These are phyloP conservation scores for Glyphotaelius pellucidus DNA, from an alignment of 2,888 invertebrate species.

Conservation along the genomic window DNA sequence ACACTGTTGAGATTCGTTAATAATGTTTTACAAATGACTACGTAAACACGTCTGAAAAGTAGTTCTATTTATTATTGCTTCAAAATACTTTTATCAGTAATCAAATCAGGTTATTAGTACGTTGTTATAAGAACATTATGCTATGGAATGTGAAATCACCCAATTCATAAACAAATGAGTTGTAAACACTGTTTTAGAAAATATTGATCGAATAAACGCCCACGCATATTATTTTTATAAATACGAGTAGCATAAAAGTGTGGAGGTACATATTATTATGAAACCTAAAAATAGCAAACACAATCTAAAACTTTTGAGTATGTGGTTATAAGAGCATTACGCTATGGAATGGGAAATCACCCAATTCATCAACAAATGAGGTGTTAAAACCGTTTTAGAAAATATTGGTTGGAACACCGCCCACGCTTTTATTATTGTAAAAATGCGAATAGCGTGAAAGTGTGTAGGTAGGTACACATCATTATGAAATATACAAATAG, in stretches of 20 bases:
- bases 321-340: too few species aligned
- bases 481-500: neutral
- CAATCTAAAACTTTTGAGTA: neutral
- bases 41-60: neutral
- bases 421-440: neutral
- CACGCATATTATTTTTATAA: neutral
- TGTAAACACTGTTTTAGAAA: neutral
- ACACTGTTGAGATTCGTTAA: too few species aligned
- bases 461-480: neutral
- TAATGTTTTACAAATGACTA: neutral
- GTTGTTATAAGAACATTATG: neutral
- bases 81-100: neutral
- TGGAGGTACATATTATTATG: neutral
- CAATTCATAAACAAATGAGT: neutral
- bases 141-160: neutral
- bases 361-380: too few species aligned
- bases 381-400: too few species aligned
- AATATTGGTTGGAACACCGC: too few species aligned
- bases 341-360: too few species aligned
- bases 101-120: neutral
- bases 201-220: neutral
- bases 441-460: neutral
- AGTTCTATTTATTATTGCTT: neutral
- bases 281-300: neutral
- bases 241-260: neutral